phyloP scores from a whole-genome alignment of 2,797 vertebrate genomes.

The Coreius guichenoti region DNA sequence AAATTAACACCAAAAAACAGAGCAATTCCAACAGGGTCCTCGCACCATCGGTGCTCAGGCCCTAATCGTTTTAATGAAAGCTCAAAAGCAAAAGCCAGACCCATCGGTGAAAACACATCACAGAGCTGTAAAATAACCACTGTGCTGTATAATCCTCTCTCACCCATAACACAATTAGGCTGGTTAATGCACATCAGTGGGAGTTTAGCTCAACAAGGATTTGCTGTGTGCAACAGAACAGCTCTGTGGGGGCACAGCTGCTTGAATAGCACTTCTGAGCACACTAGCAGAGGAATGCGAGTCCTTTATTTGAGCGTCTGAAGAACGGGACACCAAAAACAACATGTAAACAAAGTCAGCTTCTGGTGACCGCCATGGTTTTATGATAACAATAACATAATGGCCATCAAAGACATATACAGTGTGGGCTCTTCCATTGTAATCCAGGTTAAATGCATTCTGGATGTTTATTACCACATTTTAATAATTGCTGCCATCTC shows the following conservation, averaged over 20 bases:
- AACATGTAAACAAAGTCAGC: conserved; percentile 46
- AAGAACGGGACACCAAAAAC: conserved; percentile 37
- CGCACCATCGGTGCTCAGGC: too few relatives aligned
- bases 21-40: background rate
- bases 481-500: background rate
- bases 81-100: conserved; percentile 7
- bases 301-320: conserved; percentile 47
- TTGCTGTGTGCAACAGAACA: conserved; percentile 64
- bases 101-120: background rate
- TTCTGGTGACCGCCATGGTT: background rate
- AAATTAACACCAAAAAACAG: background rate
- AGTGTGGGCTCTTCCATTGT: background rate
- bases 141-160: conserved; percentile 44
- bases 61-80: background rate
- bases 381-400: background rate
- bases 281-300: conserved; percentile 55
- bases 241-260: conserved; percentile 55
- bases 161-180: conserved; percentile 53
- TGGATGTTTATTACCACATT: background rate
- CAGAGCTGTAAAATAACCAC: conserved; percentile 9
- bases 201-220: conserved; percentile 64
- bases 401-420: background rate
- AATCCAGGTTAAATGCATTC: background rate
- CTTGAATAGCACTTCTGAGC: conserved; percentile 57
- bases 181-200: conserved; percentile 54